Evolutionary conservation across 1,140 invertebrate genomes (phyloP).

Genomic region (Pentalonia nigronervosa): DNA sequence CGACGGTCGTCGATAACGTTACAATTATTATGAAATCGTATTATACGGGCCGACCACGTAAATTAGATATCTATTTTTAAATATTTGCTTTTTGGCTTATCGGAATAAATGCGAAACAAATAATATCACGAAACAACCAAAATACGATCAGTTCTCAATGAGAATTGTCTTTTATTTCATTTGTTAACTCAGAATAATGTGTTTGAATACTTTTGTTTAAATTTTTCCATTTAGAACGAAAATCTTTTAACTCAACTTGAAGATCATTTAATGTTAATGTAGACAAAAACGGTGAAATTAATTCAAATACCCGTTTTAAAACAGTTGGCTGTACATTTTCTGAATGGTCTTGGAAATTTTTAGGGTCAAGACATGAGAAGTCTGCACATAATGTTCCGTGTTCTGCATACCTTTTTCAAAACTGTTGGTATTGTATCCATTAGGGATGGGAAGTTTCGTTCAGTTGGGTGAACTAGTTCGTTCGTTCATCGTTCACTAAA

Average conservation of each 20-base stretch:
- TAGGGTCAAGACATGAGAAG: not conserved
- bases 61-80: no score
- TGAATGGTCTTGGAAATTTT: not conserved
- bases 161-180: not conserved
- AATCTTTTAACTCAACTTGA: not conserved
- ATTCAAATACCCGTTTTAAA: not conserved
- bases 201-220: not conserved
- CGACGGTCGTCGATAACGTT: no score
- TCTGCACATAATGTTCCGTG: not conserved
- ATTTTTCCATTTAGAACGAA: not conserved
- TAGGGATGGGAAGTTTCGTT: no score
- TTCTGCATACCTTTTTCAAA: not conserved
- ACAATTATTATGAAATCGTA: no score
- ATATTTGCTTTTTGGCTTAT: no score
- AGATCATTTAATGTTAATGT: not conserved
- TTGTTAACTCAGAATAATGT: not conserved
- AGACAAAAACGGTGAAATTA: not conserved
- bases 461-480: no score
- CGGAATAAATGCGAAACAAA: no score
- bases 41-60: no score
- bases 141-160: no score
- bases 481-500: no score
- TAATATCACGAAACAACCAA: no score
- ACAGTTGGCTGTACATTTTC: not conserved
- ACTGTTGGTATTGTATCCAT: not conserved